Evolutionary conservation across 2,113 vertebrate species (phyloP), one percentile per base, ranked within the genome.

Genomic region (Ornithorhynchus anatinus): DNA sequence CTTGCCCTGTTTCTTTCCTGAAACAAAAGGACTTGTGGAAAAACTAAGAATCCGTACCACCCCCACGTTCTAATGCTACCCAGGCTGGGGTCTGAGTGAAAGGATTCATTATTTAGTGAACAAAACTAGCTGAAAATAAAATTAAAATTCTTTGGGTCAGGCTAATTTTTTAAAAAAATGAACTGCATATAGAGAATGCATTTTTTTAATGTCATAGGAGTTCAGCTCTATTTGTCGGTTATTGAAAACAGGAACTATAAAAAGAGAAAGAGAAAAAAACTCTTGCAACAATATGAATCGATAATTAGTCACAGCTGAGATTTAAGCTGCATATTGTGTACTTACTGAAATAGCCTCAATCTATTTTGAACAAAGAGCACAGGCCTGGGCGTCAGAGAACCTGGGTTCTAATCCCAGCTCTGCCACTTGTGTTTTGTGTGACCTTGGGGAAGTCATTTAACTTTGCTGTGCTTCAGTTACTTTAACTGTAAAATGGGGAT

Each of bases 131-230:
- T 12, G 35, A 33, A 20, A 9, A 27, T 5, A 20, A 44, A 44
- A 14, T 10, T 10, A 38, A 32, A 54, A n/a, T 48, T 35, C 38
- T 8, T 69, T 58, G 40, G 23, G 53, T 45, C 22, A 60, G 22
- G 57, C 37, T n/a, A n/a, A n/a, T n/a, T n/a, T 38, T 59, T 29
- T 3, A 32, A 57, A 44, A 10, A 33, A 42, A 39, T 5, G 33
- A 16, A 27, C 16, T 8, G 35, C 29, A 32, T 1, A 6, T 2
- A 40, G 0, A 0, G 10, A 3, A 4, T 51, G 31, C 25, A 19
- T 27, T 27, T 37, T 2, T 2, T 23, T 42, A n/a, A 32, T 15
- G 17, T 11, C 10, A 59, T 9, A 17, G 32, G 29, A 17, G 35
- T 13, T n/a, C 31, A 52, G 14, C 19, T 52, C 19, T 31, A 29